A percentile compares a stretch with the other conserved stretches of the same genome.
Evolutionary conservation across 35 echinoderm and acorn worm species (phyloP).

Genomic region (Apostichopus parvimensis): DNA sequence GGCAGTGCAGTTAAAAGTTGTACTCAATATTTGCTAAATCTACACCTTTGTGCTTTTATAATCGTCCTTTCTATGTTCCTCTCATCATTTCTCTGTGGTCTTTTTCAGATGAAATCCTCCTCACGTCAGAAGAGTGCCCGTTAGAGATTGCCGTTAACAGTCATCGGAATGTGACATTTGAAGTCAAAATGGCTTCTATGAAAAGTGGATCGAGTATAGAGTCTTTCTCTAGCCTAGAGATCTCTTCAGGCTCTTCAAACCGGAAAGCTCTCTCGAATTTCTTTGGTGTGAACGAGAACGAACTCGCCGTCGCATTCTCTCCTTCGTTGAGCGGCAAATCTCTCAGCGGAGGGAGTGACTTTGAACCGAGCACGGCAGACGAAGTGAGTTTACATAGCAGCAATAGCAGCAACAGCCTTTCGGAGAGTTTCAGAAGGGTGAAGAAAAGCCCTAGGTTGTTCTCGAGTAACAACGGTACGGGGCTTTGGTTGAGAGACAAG

Average conservation of each 20-base stretch:
- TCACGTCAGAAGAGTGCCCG: conserved; percentile 78
- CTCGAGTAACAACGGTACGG: conserved; percentile 51
- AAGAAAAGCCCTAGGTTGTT: conserved; percentile 28
- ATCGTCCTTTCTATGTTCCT: not conserved
- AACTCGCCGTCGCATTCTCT: conserved; percentile 67
- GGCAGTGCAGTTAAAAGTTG: no score
- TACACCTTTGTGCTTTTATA: no score
- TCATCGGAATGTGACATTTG: conserved; percentile 67
- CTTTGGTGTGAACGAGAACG: conserved; percentile 81
- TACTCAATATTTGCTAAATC: no score
- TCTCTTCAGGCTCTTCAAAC: conserved; percentile 2
- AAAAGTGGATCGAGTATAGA: not conserved
- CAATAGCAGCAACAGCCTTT: conserved; percentile 65
- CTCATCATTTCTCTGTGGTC: not conserved
- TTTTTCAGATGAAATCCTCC: conserved; percentile 90
- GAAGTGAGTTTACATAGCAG: conserved; percentile 75
- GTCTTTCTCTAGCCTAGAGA: not conserved
- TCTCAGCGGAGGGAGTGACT: conserved; percentile 11
- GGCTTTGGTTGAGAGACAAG: conserved; percentile 72
- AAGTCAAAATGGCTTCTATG: conserved; percentile 66
- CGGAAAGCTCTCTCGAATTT: conserved; percentile 80
- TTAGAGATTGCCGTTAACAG: conserved; percentile 83
- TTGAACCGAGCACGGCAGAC: conserved; percentile 53
- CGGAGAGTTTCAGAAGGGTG: not conserved
- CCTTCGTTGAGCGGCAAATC: conserved; percentile 9